Conservation (phyloP, 2,888 invertebrate genomes). For the Pherbina coryleti region DNA sequence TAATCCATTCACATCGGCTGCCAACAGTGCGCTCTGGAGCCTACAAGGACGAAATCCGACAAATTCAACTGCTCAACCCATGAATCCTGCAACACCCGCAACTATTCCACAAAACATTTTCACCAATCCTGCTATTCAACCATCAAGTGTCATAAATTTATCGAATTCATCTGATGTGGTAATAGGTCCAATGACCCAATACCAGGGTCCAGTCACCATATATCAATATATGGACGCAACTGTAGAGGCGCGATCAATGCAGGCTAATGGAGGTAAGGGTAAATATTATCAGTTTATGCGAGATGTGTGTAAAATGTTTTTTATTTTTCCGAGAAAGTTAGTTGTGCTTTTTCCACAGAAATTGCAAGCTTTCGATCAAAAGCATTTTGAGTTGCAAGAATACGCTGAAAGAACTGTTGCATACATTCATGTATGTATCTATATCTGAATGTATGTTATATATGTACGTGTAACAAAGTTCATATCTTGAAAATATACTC, state of each 20-base stretch:
- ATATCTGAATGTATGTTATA: too few relatives aligned
- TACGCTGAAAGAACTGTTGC: neutral
- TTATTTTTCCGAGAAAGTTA: neutral
- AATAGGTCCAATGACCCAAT: slow-evolving; percentile 72
- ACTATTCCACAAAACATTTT: slow-evolving; percentile 60
- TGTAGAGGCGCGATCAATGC: slow-evolving; percentile 63
- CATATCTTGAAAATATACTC: too few relatives aligned
- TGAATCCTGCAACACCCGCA: slow-evolving; percentile 50
- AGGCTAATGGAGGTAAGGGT: slow-evolving; percentile 60
- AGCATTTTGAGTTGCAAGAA: neutral
- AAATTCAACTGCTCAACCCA: slow-evolving; percentile 45
- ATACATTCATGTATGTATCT: neutral
- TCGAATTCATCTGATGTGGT: slow-evolving; percentile 72
- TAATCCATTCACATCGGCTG: slow-evolving; percentile 54
- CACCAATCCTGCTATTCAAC: slow-evolving; percentile 61
- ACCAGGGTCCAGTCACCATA: slow-evolving; percentile 72
- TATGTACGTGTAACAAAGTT: neutral
- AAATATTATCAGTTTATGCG: neutral
- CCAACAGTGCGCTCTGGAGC: slow-evolving; percentile 58
- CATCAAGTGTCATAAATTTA: slow-evolving; percentile 69
- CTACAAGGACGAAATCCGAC: slow-evolving; percentile 55
- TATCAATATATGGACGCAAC: slow-evolving; percentile 70
- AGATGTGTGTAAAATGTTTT: neutral
- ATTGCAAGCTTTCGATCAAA: neutral
- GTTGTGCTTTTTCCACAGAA: neutral